Conservation (phyloP, 2,797 vertebrate genomes). For the Mycteria americana region DNA sequence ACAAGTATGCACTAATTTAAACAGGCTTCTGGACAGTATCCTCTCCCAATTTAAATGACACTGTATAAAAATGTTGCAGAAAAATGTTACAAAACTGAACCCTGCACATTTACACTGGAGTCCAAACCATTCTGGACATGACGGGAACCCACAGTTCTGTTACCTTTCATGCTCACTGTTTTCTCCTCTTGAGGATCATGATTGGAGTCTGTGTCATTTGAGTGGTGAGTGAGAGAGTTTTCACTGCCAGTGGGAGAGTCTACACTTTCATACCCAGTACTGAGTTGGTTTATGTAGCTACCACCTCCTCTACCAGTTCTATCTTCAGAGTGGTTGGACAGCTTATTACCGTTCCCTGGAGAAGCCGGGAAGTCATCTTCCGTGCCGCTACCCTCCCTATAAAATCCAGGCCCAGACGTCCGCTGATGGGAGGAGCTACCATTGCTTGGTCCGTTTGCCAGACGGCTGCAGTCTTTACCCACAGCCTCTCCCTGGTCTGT, state of each 20-base stretch:
- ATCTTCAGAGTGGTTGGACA: conserved; percentile 95
- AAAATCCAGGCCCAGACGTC: conserved; percentile 88
- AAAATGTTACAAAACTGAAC: conserved; percentile 87
- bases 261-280: conserved; percentile 97
- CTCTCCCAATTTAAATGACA: conserved; percentile 89
- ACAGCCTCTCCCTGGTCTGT: conserved; percentile 76
- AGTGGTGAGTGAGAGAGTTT: conserved; percentile 98
- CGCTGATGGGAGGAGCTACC: conserved; percentile 89
- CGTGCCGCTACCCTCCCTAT: conserved; percentile 90
- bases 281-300: conserved; percentile 92
- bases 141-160: conserved; percentile 94
- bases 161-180: conserved; percentile 91
- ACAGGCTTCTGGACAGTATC: conserved; percentile 83
- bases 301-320: conserved; percentile 83
- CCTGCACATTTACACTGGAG: conserved; percentile 84
- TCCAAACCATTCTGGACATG: conserved; percentile 98
- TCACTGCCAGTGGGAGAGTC: conserved; percentile 99
- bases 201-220: conserved; percentile 99
- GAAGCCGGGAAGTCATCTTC: conserved; percentile 95
- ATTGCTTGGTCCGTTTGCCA: conserved; percentile 96
- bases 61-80: conserved; percentile 85
- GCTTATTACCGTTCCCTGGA: conserved; percentile 91
- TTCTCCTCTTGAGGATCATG: conserved; percentile 96
- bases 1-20: conserved; percentile 82
- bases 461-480: conserved; percentile 91